A percentile compares a stretch with the other conserved stretches of the same genome.
Evolutionary conservation across 2,113 vertebrate species (phyloP).

Genomic region (Colaptes auratus): DNA sequence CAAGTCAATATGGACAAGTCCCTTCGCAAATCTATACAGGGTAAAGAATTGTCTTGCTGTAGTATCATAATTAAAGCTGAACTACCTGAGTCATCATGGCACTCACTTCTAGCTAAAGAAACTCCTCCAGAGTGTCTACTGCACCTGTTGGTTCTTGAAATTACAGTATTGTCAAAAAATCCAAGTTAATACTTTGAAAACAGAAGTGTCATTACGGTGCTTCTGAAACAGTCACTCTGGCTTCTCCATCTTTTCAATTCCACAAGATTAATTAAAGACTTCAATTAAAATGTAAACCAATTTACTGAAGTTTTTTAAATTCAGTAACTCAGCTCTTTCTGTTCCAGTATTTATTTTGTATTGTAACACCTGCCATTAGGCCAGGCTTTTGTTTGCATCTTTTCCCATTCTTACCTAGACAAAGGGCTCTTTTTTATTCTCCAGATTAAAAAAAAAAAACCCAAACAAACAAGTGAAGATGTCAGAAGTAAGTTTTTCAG

Average conservation of each 20-base stretch:
- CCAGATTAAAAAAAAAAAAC: background rate
- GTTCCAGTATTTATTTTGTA: background rate
- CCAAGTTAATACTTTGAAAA: background rate
- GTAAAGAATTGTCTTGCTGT: background rate
- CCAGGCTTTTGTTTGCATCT: conserved; percentile 18
- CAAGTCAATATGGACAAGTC: background rate
- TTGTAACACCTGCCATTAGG: background rate
- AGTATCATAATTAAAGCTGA: background rate
- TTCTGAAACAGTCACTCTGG: background rate
- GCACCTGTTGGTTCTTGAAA: background rate
- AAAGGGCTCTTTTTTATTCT: background rate
- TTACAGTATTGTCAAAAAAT: background rate
- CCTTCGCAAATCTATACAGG: background rate
- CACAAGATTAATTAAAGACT: background rate
- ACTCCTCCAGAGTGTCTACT: background rate
- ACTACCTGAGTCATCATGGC: background rate
- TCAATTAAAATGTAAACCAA: background rate
- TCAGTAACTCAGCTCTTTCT: background rate
- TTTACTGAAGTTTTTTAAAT: background rate
- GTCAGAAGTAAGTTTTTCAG: background rate
- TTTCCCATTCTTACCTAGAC: background rate
- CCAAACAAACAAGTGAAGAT: background rate
- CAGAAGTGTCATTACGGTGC: background rate
- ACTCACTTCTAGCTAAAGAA: background rate
- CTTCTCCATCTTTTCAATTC: background rate